These are phyloP conservation scores for Tyrannus savana DNA, from an alignment of 2,113 vertebrate genomes.

Conservation along the genomic window DNA sequence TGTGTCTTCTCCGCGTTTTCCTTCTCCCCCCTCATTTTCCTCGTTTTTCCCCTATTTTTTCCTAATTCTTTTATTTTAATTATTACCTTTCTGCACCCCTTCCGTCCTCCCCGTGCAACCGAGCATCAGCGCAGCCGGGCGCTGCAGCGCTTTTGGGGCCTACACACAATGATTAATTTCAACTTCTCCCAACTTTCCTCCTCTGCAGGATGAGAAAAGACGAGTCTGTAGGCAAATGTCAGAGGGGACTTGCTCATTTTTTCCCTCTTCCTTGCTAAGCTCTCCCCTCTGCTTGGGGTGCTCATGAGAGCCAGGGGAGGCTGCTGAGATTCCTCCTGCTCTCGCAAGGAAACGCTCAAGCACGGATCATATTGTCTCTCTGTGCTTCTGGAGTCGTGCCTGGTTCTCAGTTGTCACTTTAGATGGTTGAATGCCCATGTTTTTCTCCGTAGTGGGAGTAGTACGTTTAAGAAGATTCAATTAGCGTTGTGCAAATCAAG, in stretches of 20 bases:
- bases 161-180: background rate
- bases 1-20: background rate
- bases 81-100: background rate
- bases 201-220: background rate
- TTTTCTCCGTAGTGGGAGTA: constrained; percentile 12
- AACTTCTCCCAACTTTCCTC: constrained; percentile 19
- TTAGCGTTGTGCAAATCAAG: constrained; percentile 36
- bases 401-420: constrained; percentile 45
- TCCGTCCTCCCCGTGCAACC: background rate
- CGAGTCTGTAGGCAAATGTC: background rate
- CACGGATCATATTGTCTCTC: constrained; percentile 23
- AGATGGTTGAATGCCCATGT: background rate
- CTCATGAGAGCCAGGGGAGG: background rate
- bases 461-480: constrained; percentile 26
- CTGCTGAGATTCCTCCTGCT: background rate
- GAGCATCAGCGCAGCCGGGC: background rate
- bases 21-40: background rate
- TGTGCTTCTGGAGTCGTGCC: constrained; percentile 28
- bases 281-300: background rate
- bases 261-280: background rate
- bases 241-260: background rate
- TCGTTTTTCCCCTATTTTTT: background rate
- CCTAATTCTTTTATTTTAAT: too few species aligned
- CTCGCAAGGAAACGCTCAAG: background rate
- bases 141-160: constrained; percentile 30